Evolutionary conservation across 2,797 vertebrate genomes (phyloP).

Genomic region (Xiphorhynchus erythropygius): DNA sequence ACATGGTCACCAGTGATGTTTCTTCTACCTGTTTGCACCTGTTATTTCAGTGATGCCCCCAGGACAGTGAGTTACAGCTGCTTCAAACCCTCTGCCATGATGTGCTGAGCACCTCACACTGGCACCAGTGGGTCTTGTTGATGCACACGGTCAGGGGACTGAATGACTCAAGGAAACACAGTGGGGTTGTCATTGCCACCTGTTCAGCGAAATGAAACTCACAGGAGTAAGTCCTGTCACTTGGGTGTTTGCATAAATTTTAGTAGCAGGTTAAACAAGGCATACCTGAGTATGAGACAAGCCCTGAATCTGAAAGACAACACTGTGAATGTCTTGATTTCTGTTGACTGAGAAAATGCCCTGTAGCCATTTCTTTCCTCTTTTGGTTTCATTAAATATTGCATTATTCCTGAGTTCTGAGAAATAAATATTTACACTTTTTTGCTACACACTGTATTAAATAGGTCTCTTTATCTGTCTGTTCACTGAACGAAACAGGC

Average conservation of each 20-base stretch:
- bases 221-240: neutral
- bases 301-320: neutral
- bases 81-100: neutral
- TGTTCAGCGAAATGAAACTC: neutral
- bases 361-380: neutral
- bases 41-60: neutral
- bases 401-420: neutral
- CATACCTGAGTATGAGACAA: neutral
- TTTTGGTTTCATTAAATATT: neutral
- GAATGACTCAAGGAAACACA: neutral
- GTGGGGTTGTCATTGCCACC: neutral
- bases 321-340: neutral
- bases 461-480: neutral
- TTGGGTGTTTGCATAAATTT: neutral
- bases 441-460: neutral
- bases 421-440: neutral
- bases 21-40: neutral
- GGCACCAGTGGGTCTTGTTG: neutral
- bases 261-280: neutral
- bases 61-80: neutral
- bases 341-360: neutral
- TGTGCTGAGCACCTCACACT: neutral
- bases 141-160: neutral
- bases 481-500: neutral
- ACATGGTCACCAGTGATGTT: accelerated